Percentiles rank a stretch among this genome's conserved stretches.
These are phyloP conservation scores for Poeciliopsis paucimaculata DNA, from an alignment of 2,797 vertebrate species.

Conservation along the genomic window DNA sequence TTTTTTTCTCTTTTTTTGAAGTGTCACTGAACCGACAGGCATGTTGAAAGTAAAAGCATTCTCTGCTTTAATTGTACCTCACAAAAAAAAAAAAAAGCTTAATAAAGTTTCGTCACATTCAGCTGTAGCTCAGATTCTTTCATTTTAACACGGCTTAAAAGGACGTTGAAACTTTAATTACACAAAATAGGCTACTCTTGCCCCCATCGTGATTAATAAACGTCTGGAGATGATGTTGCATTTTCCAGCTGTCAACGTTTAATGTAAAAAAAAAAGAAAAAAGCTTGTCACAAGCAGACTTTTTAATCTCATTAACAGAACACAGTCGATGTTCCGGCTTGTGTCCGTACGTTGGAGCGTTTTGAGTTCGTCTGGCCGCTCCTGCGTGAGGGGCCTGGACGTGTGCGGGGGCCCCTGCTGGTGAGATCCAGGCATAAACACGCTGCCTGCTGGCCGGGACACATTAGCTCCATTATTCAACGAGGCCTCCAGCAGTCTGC, in stretches of 20 bases:
- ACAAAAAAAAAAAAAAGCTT: not conserved
- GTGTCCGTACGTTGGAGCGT: not conserved
- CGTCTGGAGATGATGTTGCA: not conserved
- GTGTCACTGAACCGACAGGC: not conserved
- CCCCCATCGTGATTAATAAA: not conserved
- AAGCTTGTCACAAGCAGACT: not conserved
- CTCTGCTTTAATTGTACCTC: not conserved
- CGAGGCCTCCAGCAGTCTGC: slow-evolving; percentile 64
- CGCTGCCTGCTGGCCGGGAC: slow-evolving; percentile 67
- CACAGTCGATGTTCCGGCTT: not conserved
- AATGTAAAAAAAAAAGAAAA: not conserved
- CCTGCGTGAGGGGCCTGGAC: slow-evolving; percentile 23
- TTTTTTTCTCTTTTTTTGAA: too few relatives aligned
- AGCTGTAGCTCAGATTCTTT: not conserved
- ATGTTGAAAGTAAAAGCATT: not conserved
- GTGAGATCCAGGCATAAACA: slow-evolving; percentile 76
- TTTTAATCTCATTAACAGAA: not conserved
- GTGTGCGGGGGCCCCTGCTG: slow-evolving; percentile 33
- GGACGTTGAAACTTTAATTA: slow-evolving; percentile 2
- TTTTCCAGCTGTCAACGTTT: not conserved
- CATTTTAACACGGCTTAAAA: not conserved
- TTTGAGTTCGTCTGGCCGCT: not conserved
- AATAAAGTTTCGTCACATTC: not conserved
- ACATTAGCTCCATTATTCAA: slow-evolving; percentile 72
- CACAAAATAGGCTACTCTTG: not conserved